Evolutionary conservation across 2,113 vertebrate genomes (phyloP).

Genomic region (Syngnathus typhle): DNA sequence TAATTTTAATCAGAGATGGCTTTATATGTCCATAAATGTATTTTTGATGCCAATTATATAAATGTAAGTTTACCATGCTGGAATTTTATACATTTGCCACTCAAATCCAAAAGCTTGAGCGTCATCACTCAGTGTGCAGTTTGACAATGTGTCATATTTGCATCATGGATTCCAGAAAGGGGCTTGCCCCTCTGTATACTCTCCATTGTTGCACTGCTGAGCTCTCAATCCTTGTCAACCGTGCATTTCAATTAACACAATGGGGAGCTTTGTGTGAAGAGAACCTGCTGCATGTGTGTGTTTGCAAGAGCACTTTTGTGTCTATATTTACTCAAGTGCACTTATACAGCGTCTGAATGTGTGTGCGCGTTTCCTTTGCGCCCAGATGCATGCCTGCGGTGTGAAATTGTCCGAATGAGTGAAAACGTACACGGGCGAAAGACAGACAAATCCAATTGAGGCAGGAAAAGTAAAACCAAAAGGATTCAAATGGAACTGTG

Average conservation of each 20-base stretch:
- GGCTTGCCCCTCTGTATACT: conserved; percentile 28
- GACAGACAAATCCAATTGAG: neutral
- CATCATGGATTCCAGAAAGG: conserved; percentile 46
- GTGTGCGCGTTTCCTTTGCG: conserved; percentile 9
- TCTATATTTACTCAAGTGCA: conserved; percentile 13
- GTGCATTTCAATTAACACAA: conserved; percentile 65
- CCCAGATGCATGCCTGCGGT: conserved; percentile 14
- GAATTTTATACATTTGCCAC: too few species aligned
- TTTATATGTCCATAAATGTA: too few species aligned
- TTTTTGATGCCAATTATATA: too few species aligned
- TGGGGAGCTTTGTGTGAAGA: conserved; percentile 41
- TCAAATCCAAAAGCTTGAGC: neutral
- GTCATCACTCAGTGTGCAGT: neutral
- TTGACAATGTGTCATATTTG: conserved; percentile 48
- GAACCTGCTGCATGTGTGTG: conserved; percentile 3
- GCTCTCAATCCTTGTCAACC: conserved; percentile 48
- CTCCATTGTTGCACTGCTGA: conserved; percentile 49
- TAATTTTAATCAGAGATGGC: too few species aligned
- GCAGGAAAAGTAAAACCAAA: conserved; percentile 1
- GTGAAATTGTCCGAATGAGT: conserved; percentile 17
- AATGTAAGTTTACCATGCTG: too few species aligned
- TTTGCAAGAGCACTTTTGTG: conserved; percentile 3
- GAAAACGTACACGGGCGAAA: neutral
- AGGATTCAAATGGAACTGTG: neutral
- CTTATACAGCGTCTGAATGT: neutral